These are phyloP conservation scores for Chironomus riparius DNA, from an alignment of 2,888 invertebrate genomes.

Conservation along the genomic window DNA sequence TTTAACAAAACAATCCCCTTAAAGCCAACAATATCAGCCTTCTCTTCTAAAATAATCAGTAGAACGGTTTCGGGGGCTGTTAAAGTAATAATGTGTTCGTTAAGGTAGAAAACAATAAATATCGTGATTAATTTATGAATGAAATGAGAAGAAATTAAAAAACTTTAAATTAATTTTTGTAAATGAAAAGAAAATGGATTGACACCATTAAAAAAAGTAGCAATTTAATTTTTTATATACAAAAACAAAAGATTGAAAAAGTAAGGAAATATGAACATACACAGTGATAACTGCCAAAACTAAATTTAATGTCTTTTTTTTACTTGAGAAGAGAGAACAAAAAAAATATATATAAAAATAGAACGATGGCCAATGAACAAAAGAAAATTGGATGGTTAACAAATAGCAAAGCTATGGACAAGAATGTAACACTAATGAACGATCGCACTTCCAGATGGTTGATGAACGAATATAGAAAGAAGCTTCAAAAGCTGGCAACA, in stretches of 20 bases:
- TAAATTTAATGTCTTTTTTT: slow-evolving; percentile 9
- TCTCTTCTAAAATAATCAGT: no score
- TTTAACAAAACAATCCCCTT: no score
- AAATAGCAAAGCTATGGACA: neutral
- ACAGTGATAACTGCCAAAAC: slow-evolving; percentile 26
- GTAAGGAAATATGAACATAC: neutral
- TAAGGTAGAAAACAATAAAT: neutral
- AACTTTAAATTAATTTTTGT: neutral
- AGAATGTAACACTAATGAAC: neutral
- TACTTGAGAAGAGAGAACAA: neutral
- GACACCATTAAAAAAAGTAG: neutral
- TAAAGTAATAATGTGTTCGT: neutral
- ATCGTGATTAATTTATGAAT: neutral
- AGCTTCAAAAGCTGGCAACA: neutral
- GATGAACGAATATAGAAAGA: neutral
- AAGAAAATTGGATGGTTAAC: neutral
- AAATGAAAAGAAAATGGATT: neutral
- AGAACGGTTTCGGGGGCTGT: no score
- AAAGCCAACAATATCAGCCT: no score
- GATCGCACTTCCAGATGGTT: neutral
- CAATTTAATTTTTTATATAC: slow-evolving; percentile 1
- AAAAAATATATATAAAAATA: neutral
- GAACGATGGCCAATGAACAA: neutral
- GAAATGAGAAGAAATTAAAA: neutral
- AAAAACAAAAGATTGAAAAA: neutral